These are phyloP conservation scores for Tetropium fuscum DNA, from an alignment of 2,888 invertebrate species.

Conservation along the genomic window DNA sequence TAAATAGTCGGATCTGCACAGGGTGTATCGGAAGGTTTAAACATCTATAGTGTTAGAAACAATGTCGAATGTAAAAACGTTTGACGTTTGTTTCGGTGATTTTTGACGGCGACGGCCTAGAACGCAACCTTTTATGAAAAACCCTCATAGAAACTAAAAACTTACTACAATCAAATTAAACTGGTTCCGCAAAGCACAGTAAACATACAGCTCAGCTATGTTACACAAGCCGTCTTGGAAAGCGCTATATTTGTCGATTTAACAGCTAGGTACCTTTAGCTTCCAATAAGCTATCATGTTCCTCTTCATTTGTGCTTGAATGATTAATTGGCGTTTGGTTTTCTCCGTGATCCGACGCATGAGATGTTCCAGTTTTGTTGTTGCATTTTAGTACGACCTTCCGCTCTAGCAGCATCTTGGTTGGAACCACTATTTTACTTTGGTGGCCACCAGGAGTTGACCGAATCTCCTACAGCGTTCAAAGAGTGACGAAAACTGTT, in stretches of 20 bases:
- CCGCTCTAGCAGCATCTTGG: slow-evolving; percentile 27
- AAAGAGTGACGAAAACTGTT: slow-evolving; percentile 18
- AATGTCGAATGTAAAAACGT: background rate
- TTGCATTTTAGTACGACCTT: slow-evolving; percentile 26
- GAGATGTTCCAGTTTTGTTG: slow-evolving; percentile 25
- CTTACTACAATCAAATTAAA: background rate
- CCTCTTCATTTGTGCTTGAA: slow-evolving; percentile 30
- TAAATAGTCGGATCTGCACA: too few species aligned
- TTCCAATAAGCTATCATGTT: slow-evolving; percentile 27
- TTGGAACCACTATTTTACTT: slow-evolving; percentile 35
- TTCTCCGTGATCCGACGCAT: slow-evolving; percentile 17
- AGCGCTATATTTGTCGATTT: slow-evolving; percentile 24
- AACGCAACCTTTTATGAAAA: background rate
- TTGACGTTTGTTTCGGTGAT: background rate
- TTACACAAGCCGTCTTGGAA: slow-evolving; percentile 17
- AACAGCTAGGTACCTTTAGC: slow-evolving; percentile 30
- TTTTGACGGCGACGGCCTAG: background rate
- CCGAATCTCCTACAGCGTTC: slow-evolving; percentile 26
- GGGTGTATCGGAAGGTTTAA: too few species aligned
- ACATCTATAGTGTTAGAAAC: too few species aligned
- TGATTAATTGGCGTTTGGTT: slow-evolving; percentile 26
- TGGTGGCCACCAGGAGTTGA: slow-evolving; percentile 29
- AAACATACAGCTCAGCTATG: background rate
- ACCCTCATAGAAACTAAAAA: too few species aligned
- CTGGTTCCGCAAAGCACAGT: background rate